phyloP scores from a whole-genome alignment of 2,797 vertebrate species.

The Parauchenoglanis punctatus region DNA sequence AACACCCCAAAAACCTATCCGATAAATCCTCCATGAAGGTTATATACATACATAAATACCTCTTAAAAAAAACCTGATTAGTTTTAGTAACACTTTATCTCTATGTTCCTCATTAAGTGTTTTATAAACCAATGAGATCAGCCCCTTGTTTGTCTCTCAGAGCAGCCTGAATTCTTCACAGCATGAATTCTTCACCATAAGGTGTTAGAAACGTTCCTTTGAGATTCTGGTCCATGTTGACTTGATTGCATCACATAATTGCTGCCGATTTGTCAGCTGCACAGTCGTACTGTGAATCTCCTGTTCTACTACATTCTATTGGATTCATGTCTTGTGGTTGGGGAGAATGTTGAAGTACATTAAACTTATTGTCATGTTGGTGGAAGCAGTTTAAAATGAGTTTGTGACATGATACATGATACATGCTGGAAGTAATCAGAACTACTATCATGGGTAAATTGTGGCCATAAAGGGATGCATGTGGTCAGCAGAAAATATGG shows the following conservation, averaged over 20 bases:
- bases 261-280: neutral
- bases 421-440: neutral
- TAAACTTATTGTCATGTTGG: neutral
- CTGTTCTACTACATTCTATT: neutral
- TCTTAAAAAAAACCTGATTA: neutral
- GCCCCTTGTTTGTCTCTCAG: neutral
- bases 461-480: neutral
- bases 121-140: neutral
- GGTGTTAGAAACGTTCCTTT: neutral
- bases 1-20: neutral
- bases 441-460: neutral
- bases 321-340: neutral
- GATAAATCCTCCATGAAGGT: neutral
- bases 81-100: neutral
- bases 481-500: neutral
- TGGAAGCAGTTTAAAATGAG: constrained; percentile 2
- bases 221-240: neutral
- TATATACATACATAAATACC: neutral
- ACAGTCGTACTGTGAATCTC: neutral
- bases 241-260: neutral
- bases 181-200: neutral
- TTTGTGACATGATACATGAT: neutral
- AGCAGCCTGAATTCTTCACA: neutral
- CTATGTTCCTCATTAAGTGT: neutral
- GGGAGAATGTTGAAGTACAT: neutral